These are phyloP conservation scores for Ectemnius cavifrons DNA, from an alignment of 2,888 invertebrate species.

Conservation along the genomic window DNA sequence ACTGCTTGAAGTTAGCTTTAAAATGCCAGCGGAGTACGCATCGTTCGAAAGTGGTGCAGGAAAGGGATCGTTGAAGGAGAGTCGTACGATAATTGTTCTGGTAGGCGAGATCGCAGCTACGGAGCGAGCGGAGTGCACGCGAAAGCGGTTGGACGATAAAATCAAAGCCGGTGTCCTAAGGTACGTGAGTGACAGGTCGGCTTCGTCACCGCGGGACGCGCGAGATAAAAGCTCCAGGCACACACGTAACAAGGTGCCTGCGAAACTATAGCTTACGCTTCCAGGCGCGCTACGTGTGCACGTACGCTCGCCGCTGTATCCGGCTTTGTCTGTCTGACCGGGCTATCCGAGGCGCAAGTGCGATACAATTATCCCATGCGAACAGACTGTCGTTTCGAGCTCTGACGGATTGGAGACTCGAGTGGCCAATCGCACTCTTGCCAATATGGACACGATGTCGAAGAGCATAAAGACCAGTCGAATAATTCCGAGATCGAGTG, in stretches of 20 bases:
- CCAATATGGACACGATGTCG: neutral
- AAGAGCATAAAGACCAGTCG: neutral
- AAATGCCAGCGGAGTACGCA: no score
- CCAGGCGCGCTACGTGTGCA: conserved; percentile 4
- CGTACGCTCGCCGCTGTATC: conserved; percentile 26
- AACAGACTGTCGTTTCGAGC: conserved; percentile 10
- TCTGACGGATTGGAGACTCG: neutral
- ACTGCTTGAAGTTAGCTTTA: no score
- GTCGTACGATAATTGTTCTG: no score
- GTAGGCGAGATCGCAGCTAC: conserved; percentile 7
- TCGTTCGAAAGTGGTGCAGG: no score
- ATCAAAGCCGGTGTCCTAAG: conserved; percentile 68
- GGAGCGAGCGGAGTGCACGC: conserved; percentile 37
- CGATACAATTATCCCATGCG: conserved; percentile 48
- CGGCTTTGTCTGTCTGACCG: conserved; percentile 12
- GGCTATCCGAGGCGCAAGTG: conserved; percentile 31
- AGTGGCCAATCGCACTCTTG: conserved; percentile 9
- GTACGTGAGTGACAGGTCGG: conserved; percentile 70
- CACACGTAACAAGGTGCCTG: conserved; percentile 69
- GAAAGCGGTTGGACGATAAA: conserved; percentile 65
- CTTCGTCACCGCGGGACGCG: conserved; percentile 67
- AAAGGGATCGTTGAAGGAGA: no score
- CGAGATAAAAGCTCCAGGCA: conserved; percentile 68
- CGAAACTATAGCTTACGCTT: conserved; percentile 42
- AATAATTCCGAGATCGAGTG: neutral